Base-by-base conservation (phyloP, 1,140 invertebrate genomes). In the Drosophila bipectinata region DNA sequence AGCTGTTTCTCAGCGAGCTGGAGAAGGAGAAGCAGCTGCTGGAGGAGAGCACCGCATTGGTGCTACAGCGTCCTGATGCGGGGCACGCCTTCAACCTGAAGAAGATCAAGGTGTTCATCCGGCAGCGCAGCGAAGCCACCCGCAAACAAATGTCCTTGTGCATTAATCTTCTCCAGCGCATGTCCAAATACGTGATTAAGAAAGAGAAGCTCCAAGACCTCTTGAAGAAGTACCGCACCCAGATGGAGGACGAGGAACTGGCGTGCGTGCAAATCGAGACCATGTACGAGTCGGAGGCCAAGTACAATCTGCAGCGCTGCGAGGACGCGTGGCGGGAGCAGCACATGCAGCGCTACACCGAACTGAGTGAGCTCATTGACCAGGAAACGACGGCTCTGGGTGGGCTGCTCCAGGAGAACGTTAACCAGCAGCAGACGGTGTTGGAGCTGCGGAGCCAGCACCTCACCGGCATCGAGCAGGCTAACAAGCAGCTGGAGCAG, bases 251-350 rank as follows among this genome's bases (percentile, higher is more conserved):
- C 3, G 91, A 92, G 26, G 7, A 44, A 0, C 9, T 74, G n/a
- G 83, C 75, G 5, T 55, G 59, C 14, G 8, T 54, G 7, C 69
- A 90, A 47, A 83, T 92, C 18, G 91, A 92, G n/a, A 55, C 62
- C 37, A 91, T 92, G 91, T 92, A 92, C 71, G 91, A 92, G 51
- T 92, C 91, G 0, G 91, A 92, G 62, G 91, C 91, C 0, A 92
- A 92, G 57, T 66, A 71, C 21, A 79, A 55, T 14, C 44, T 91
- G 9, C 68, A 88, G 41, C 74, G 90, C 5, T 69, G 72, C 32
- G 87, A 92, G 64, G 84, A 91, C 4, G 59, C 41, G 4, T 91
- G 90, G 90, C 72, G 90, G 5, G 72, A 84, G 26, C 64, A 85
- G 73, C 79, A 85, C 41, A 10, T 88, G 49, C 69, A 76, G 39